These are phyloP conservation scores for Hirtodrosophila histrioides DNA, from an alignment of 2,888 invertebrate species.

Conservation along the genomic window DNA sequence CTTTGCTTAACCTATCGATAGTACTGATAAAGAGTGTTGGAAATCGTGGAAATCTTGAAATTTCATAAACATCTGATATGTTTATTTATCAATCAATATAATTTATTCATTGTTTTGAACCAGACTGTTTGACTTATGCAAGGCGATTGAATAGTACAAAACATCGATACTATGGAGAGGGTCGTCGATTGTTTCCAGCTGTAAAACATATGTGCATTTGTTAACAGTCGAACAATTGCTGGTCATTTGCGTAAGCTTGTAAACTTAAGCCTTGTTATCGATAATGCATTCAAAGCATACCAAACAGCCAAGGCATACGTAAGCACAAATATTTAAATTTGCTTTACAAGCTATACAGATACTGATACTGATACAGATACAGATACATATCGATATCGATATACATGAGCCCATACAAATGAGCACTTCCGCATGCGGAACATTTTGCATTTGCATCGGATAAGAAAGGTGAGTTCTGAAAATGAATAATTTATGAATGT, in stretches of 20 bases:
- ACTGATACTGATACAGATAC: neutral
- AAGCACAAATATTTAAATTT: slow-evolving; percentile 30
- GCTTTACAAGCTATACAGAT: slow-evolving; percentile 3
- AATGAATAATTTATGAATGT: slow-evolving; percentile 72
- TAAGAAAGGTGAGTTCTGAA: slow-evolving; percentile 16
- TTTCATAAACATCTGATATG: too few species aligned
- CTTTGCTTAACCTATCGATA: too few species aligned
- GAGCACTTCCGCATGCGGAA: slow-evolving; percentile 59
- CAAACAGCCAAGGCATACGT: slow-evolving; percentile 1
- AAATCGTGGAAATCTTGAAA: too few species aligned
- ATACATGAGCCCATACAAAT: slow-evolving; percentile 54
- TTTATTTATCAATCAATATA: too few species aligned
- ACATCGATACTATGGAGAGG: too few species aligned
- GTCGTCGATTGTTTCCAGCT: too few species aligned
- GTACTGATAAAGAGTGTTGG: too few species aligned
- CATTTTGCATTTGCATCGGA: slow-evolving; percentile 39
- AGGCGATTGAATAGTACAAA: too few species aligned
- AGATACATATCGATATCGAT: slow-evolving; percentile 64
- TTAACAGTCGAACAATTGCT: neutral
- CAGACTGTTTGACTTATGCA: too few species aligned
- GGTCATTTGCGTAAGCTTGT: neutral
- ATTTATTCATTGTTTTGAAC: too few species aligned
- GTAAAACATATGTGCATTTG: too few species aligned
- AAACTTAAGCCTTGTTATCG: slow-evolving; percentile 15
- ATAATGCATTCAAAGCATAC: slow-evolving; percentile 14